Evolutionary conservation across 2,113 vertebrate genomes (phyloP), one percentile per base, ranked within the genome.

Genomic region (Phaethornis superciliosus): DNA sequence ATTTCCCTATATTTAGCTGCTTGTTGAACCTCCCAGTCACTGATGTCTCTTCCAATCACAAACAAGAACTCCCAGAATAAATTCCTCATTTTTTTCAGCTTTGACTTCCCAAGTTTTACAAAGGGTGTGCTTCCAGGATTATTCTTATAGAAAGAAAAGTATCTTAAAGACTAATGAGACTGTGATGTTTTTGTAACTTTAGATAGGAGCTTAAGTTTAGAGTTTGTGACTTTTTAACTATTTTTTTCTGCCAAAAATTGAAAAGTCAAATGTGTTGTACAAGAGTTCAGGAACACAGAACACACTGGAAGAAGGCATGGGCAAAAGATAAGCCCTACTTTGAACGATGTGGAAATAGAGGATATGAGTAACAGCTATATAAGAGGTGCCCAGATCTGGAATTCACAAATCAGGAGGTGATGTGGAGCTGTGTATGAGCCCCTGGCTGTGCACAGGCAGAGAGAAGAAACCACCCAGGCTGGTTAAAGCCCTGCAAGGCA

Each of bases 401-500:
- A 74, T 44, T 81, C 1, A 1, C 55, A 82, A 79, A 28, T 17
- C 46, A 27, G 15, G 35, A 40, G 49, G 13, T 1, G 8, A 24
- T 4, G 23, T 26, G 49, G 46, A 70, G 52, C 33, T 40, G 19
- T 0, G 1, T 27, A 40, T 0, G 20, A 75, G 60, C 19, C 67
- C 11, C 20, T 16, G 22, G 46, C 33, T 37, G 23, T 37, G 44
- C 7, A 0, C 1, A 47, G 68, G 26, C 58, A 67, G 42, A 18
- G 13, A 21, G 63, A 46, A 23, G 0, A 7, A 47, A 12, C 26
- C n/a, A 42, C 21, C 9, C 47, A 27, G 54, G 32, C 21, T 62
- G 0, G 40, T 11, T 40, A 12, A 40, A 12, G 40, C 11, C 40
- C 40, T 79, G 24, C 0, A 2, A 44, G 46, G 5, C 18, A n/a